Evolutionary conservation across 2,888 invertebrate species (phyloP).

Genomic region (Epinotia brunnichana): DNA sequence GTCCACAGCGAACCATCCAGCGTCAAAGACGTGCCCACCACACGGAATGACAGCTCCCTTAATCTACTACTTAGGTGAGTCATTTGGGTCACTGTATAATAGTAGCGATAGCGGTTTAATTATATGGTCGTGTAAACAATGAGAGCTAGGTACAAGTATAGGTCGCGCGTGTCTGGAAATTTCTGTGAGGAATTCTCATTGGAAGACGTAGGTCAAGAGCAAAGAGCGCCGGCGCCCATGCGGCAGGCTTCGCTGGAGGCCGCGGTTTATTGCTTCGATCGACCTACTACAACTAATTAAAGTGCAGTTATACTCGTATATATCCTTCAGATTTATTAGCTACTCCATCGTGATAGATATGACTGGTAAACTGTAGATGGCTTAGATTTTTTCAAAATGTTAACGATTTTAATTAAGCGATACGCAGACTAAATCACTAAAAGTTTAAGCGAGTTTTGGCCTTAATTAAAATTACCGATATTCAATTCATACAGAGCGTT

Average conservation of each 20-base stretch:
- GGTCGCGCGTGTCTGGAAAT: conserved; percentile 36
- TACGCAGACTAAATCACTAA: too few relatives aligned
- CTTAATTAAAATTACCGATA: neutral
- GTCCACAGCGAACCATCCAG: conserved; percentile 80
- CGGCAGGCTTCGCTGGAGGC: conserved; percentile 61
- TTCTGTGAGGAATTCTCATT: conserved; percentile 62
- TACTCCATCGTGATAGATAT: conserved; percentile 55
- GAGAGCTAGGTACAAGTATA: neutral
- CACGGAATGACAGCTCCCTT: conserved; percentile 79
- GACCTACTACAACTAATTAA: conserved; percentile 32
- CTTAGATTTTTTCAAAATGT: neutral
- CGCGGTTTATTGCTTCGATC: conserved; percentile 41
- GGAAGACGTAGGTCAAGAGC: conserved; percentile 66
- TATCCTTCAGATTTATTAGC: conserved; percentile 53
- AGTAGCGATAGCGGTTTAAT: neutral
- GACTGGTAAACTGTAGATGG: conserved; percentile 1
- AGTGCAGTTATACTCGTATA: conserved; percentile 47
- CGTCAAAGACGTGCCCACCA: conserved; percentile 78
- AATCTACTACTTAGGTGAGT: conserved; percentile 80
- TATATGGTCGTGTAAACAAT: conserved; percentile 4
- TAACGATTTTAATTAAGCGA: too few relatives aligned
- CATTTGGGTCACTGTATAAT: neutral
- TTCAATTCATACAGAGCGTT: too few relatives aligned
- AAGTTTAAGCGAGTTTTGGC: neutral
- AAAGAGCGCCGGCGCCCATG: conserved; percentile 52